These are phyloP conservation scores for Dreissena polymorpha DNA, from an alignment of 1,140 invertebrate species.

Conservation along the genomic window DNA sequence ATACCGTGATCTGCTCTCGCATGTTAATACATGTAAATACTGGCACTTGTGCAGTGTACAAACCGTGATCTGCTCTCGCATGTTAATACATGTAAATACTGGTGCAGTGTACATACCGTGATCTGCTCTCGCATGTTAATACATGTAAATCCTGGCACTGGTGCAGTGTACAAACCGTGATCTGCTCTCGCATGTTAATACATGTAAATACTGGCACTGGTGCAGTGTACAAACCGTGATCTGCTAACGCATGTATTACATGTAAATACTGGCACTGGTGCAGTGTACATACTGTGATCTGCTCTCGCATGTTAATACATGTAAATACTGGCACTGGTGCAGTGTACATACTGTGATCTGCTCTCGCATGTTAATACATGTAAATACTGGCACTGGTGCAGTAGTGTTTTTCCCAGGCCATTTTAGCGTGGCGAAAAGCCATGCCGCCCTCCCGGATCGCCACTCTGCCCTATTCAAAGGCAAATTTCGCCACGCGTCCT, in stretches of 20 bases:
- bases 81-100: constrained; percentile 55
- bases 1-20: constrained; percentile 76
- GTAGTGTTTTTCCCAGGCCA: no score
- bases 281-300: constrained; percentile 69
- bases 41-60: constrained; percentile 26
- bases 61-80: constrained; percentile 77
- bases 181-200: constrained; percentile 77
- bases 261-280: no score
- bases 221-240: constrained; percentile 68
- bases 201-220: no score
- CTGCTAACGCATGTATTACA: constrained; percentile 76
- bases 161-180: constrained; percentile 66
- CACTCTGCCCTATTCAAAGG: no score
- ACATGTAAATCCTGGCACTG: no score
- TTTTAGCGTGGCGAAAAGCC: no score
- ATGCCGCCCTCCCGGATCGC: no score
- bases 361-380: constrained; percentile 78
- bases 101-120: constrained; percentile 64
- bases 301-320: constrained; percentile 78
- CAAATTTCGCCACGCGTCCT: no score
- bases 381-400: no score
- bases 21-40: constrained; percentile 68
- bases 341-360: constrained; percentile 70
- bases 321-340: no score
- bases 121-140: constrained; percentile 77